Evolutionary conservation across 2,113 vertebrate species (phyloP).

Genomic region (Perognathus longimembris): DNA sequence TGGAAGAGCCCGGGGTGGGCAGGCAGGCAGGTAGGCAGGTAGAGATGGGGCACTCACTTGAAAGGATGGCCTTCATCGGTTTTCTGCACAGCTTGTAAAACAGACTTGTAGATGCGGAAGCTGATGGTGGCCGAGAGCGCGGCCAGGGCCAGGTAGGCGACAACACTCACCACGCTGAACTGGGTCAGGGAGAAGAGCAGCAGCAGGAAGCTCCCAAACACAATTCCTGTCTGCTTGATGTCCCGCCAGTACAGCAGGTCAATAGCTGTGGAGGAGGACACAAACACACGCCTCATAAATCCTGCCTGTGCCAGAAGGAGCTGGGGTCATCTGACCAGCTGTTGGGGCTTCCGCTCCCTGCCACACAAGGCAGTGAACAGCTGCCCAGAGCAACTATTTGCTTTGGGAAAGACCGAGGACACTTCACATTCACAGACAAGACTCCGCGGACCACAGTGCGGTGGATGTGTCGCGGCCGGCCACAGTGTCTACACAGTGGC

Average conservation of each 20-base stretch:
- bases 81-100: constrained; percentile 99
- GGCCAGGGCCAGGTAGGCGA: constrained; percentile 96
- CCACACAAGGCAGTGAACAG: neutral
- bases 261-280: constrained; percentile 88
- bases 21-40: neutral
- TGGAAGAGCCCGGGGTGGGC: neutral
- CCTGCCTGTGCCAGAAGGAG: fast-evolving
- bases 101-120: constrained; percentile 99
- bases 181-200: constrained; percentile 99
- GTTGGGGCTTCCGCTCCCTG: neutral
- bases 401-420: neutral
- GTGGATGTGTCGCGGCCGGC: neutral
- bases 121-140: constrained; percentile 98
- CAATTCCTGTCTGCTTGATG: constrained; percentile 95
- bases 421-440: neutral
- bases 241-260: constrained; percentile 99
- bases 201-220: constrained; percentile 95
- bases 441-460: neutral
- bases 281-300: neutral
- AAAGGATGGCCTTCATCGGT: constrained; percentile 98
- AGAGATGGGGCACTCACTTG: constrained; percentile 89
- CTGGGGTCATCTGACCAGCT: fast-evolving
- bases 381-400: neutral
- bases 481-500: neutral
- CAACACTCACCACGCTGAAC: constrained; percentile 98